phyloP scores from a whole-genome alignment of 2,113 vertebrate species.

The Zosterops pallidus region DNA sequence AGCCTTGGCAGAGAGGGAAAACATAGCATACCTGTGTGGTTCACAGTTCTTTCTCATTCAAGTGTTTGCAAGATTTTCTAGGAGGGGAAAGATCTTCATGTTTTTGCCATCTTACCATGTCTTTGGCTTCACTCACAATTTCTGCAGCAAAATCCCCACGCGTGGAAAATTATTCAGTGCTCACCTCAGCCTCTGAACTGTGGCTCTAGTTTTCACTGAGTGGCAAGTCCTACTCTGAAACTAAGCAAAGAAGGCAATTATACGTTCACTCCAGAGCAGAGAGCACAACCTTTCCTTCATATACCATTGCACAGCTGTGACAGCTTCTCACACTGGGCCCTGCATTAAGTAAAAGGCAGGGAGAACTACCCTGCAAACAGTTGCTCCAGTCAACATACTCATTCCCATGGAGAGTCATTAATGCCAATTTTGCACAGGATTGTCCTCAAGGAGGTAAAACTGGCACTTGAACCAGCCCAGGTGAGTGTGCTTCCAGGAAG shows the following conservation, averaged over 20 bases:
- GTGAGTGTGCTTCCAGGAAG: background rate
- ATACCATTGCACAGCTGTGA: background rate
- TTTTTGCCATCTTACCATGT: background rate
- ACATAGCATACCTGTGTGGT: background rate
- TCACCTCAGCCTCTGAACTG: background rate
- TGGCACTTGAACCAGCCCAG: fast-evolving
- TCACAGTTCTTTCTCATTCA: background rate
- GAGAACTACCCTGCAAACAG: background rate
- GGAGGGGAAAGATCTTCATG: fast-evolving
- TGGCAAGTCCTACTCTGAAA: background rate
- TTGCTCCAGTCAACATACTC: background rate
- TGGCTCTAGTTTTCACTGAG: background rate
- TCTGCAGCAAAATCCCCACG: background rate
- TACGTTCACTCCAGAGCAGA: background rate
- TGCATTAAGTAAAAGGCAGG: background rate
- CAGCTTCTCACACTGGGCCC: background rate
- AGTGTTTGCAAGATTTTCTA: background rate
- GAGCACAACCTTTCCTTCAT: background rate
- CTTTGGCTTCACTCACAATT: background rate
- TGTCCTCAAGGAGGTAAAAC: background rate
- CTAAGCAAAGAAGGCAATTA: background rate
- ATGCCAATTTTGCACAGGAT: background rate
- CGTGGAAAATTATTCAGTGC: background rate
- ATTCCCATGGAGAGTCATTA: background rate
- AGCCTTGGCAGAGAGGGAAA: background rate